These are phyloP conservation scores for Drosophila tripunctata DNA, from an alignment of 2,888 invertebrate genomes.

Conservation along the genomic window DNA sequence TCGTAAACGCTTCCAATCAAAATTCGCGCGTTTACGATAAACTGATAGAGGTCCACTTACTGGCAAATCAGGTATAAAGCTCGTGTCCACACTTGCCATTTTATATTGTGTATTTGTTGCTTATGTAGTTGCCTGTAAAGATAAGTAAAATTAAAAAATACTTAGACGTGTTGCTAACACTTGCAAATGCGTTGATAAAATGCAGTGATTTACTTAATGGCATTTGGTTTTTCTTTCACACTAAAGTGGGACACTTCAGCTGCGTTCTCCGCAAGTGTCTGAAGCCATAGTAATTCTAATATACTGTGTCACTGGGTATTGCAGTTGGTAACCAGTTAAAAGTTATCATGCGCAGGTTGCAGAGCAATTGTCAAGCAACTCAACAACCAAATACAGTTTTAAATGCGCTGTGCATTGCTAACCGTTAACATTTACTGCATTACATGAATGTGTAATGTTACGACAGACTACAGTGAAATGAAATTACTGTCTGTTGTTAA, in stretches of 20 bases:
- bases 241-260: conserved; percentile 40
- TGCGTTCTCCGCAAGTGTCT: background rate
- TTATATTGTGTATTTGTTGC: conserved; percentile 3
- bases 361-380: conserved; percentile 1
- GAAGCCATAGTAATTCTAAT: conserved; percentile 46
- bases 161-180: conserved; percentile 13
- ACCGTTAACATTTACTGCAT: background rate
- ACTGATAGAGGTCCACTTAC: conserved; percentile 88
- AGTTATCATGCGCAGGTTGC: conserved; percentile 15
- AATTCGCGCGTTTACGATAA: conserved; percentile 91
- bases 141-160: background rate
- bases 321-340: conserved; percentile 17
- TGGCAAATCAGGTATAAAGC: conserved; percentile 88
- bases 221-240: conserved; percentile 4
- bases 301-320: background rate
- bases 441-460: too few relatives aligned
- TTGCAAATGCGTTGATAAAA: background rate
- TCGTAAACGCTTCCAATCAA: conserved; percentile 94
- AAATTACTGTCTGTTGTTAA: conserved; percentile 6
- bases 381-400: background rate
- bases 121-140: conserved; percentile 13
- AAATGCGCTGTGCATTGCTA: background rate
- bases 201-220: conserved; percentile 6
- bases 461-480: background rate
- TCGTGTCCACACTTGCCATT: conserved; percentile 84